Conservation (phyloP, 2,888 invertebrate species). For the Mimas tiliae region DNA sequence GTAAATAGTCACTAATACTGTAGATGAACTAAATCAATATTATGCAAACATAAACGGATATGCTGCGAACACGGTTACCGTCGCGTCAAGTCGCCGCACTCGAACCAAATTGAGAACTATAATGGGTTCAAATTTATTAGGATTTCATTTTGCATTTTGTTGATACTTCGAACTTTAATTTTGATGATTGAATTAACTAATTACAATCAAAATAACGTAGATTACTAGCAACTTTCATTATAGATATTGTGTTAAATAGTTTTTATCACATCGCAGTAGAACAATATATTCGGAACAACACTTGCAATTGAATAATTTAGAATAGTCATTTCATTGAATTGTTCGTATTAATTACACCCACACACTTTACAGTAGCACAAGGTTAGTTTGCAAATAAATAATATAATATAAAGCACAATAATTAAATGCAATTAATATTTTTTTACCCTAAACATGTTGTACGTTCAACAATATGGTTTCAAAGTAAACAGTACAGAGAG, state of each 20-base stretch:
- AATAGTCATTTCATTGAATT: not conserved
- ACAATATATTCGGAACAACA: not conserved
- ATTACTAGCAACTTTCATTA: not conserved
- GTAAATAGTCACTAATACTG: not conserved
- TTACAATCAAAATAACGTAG: not conserved
- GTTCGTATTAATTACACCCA: not conserved
- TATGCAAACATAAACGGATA: constrained; percentile 25
- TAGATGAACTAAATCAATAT: not conserved
- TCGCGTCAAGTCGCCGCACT: not conserved
- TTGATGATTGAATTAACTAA: not conserved
- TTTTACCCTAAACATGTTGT: constrained; percentile 67
- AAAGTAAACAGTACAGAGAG: constrained; percentile 53
- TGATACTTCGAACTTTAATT: not conserved
- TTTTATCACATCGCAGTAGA: not conserved
- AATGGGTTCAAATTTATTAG: not conserved
- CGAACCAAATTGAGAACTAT: not conserved
- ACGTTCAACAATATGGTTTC: constrained; percentile 59
- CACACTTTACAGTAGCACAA: constrained; percentile 3
- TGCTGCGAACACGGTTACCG: not conserved
- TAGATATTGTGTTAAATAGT: not conserved
- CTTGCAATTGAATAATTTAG: not conserved
- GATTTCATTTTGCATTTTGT: not conserved
- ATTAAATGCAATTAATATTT: constrained; percentile 26
- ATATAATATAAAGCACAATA: constrained; percentile 8
- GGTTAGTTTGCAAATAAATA: not conserved